Evolutionary conservation across 2,113 vertebrate species (phyloP).

Genomic region (Dendrocopos noguchii): DNA sequence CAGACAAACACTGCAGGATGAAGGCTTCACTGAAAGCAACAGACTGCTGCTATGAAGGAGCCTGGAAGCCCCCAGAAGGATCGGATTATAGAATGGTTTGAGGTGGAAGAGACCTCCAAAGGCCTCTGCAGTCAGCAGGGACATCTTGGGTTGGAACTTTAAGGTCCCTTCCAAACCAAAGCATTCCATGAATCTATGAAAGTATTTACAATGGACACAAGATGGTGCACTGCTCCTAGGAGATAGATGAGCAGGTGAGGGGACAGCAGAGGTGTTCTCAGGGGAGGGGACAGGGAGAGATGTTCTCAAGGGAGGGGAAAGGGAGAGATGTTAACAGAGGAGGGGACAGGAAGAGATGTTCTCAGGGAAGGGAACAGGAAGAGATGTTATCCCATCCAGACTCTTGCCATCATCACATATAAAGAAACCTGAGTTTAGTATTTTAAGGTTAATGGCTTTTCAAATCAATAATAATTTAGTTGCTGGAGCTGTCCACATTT

Average conservation of each 20-base stretch:
- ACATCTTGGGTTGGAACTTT: too few relatives aligned
- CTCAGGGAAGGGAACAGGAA: too few relatives aligned
- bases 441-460: background rate
- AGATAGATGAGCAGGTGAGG: background rate
- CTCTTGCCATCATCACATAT: background rate
- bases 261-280: background rate
- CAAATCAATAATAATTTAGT: background rate
- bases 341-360: background rate
- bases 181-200: background rate
- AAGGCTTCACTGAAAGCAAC: background rate
- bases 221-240: constrained; percentile 57
- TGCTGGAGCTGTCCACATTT: background rate
- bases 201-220: constrained; percentile 48
- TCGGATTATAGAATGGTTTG: too few relatives aligned
- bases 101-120: too few relatives aligned
- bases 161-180: background rate
- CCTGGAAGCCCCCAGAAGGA: background rate
- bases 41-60: background rate
- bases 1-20: background rate
- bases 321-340: background rate
- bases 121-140: too few relatives aligned
- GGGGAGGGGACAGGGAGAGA: too few relatives aligned
- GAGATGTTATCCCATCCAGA: background rate
- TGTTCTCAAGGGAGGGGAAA: too few relatives aligned
- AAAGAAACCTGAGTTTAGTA: background rate